These are phyloP conservation scores for Phaethon lepturus DNA, from an alignment of 2,113 vertebrate genomes.

Conservation along the genomic window DNA sequence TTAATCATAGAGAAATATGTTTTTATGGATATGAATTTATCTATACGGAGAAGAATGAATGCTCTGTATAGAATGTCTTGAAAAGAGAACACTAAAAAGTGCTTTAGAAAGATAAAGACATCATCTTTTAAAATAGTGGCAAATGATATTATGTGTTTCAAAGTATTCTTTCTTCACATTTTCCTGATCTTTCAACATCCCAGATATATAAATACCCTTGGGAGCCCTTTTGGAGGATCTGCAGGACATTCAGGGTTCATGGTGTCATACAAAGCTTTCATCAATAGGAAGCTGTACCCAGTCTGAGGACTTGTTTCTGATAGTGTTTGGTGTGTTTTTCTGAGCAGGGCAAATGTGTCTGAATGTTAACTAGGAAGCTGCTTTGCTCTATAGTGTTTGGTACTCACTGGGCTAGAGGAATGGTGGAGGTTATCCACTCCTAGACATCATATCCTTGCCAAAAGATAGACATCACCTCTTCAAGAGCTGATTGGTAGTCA, in stretches of 20 bases:
- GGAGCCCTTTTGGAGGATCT: not conserved
- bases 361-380: not conserved
- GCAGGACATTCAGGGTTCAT: not conserved
- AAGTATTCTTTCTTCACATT: not conserved
- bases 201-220: not conserved
- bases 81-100: not conserved
- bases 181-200: not conserved
- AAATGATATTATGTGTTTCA: not conserved
- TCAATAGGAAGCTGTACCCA: not conserved
- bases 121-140: not conserved
- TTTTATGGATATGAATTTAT: not conserved
- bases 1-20: not conserved
- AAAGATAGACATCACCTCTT: not conserved
- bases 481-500: not conserved
- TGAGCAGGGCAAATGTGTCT: not conserved
- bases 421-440: not conserved
- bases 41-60: not conserved
- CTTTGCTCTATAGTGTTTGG: accelerated
- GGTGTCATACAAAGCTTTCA: not conserved
- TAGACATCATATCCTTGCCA: not conserved
- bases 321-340: not conserved
- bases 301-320: not conserved
- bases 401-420: not conserved
- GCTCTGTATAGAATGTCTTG: not conserved
- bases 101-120: not conserved